Conservation (phyloP, 2,113 vertebrate genomes). For the Odontophorus gujanensis region DNA sequence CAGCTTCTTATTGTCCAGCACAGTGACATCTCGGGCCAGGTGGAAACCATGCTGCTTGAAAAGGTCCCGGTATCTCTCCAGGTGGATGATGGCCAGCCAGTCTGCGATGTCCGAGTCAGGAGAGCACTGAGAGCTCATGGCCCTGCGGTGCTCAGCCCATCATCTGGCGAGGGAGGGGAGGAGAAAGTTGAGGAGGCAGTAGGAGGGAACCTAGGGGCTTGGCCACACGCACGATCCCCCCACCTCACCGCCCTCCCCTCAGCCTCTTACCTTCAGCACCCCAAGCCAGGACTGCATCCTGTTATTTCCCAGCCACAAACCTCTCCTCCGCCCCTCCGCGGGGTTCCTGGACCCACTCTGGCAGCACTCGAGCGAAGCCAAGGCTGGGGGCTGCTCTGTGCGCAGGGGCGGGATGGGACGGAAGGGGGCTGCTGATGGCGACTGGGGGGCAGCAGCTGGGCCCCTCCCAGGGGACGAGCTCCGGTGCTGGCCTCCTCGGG, state of each 20-base stretch:
- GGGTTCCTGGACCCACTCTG: background rate
- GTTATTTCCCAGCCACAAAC: background rate
- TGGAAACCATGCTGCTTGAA: slow-evolving; percentile 86
- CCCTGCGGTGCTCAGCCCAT: slow-evolving; percentile 55
- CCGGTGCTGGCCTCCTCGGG: background rate
- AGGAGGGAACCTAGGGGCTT: background rate
- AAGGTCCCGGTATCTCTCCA: slow-evolving; percentile 88
- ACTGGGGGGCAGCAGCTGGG: background rate
- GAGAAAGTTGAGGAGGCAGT: background rate
- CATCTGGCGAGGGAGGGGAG: slow-evolving; percentile 32
- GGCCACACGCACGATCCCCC: fast-evolving
- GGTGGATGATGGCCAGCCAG: slow-evolving; percentile 87
- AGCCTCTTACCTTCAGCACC: background rate
- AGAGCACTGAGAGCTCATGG: slow-evolving; percentile 48
- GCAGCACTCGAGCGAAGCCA: background rate
- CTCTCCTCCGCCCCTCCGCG: background rate
- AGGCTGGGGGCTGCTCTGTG: fast-evolving
- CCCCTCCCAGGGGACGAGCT: slow-evolving; percentile 51
- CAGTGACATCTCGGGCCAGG: slow-evolving; percentile 78
- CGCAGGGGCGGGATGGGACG: fast-evolving
- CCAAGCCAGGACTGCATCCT: background rate
- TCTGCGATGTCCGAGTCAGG: slow-evolving; percentile 82
- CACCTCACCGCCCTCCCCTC: fast-evolving
- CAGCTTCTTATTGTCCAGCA: slow-evolving; percentile 83
- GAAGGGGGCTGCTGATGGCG: background rate